Conservation (phyloP, 2,797 vertebrate genomes). For the Peromyscus nudipes region DNA sequence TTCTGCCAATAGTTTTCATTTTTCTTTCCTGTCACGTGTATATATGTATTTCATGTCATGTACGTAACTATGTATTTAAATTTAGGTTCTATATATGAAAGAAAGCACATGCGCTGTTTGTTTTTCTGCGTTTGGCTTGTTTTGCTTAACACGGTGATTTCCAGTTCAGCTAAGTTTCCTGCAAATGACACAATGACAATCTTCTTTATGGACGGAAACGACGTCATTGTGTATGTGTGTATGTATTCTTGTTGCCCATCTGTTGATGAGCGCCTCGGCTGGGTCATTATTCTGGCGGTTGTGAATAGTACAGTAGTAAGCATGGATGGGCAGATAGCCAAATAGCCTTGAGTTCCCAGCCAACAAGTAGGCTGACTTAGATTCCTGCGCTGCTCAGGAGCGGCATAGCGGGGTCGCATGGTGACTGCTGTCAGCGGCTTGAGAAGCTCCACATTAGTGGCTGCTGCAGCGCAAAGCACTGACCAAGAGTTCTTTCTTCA, state of each 20-base stretch:
- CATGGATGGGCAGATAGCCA: not conserved
- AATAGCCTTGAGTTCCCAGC: not conserved
- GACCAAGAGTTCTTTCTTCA: not conserved
- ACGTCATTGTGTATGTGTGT: too few species aligned
- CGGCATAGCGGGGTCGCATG: fast-evolving
- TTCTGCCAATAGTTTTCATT: not conserved
- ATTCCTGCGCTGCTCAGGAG: not conserved
- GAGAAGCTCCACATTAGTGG: not conserved
- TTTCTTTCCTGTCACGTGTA: not conserved
- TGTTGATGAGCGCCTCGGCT: not conserved
- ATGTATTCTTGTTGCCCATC: too few species aligned
- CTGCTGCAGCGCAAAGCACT: too few species aligned
- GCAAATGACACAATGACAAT: not conserved
- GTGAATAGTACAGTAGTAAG: not conserved
- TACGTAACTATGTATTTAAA: not conserved
- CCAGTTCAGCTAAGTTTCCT: not conserved
- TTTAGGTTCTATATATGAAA: not conserved
- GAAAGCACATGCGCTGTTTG: not conserved
- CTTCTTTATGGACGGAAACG: too few species aligned
- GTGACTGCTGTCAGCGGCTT: not conserved
- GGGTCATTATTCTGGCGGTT: not conserved
- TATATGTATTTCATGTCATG: not conserved
- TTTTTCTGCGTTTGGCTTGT: not conserved
- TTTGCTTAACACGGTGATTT: too few species aligned
- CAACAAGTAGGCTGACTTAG: not conserved